These are phyloP conservation scores for Cyclargus thomasi DNA, from an alignment of 1,140 invertebrate species.

Conservation along the genomic window DNA sequence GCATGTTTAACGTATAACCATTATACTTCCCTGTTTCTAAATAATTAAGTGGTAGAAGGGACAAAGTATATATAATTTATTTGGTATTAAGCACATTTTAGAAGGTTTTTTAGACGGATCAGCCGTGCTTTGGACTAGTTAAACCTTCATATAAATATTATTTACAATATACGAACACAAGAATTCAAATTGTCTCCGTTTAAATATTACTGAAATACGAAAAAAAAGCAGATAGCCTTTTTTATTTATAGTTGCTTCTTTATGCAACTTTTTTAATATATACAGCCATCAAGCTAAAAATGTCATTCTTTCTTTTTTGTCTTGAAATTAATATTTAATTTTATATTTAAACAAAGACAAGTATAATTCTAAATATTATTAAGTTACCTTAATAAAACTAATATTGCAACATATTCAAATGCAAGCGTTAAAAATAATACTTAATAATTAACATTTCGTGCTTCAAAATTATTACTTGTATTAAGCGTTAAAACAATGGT, in stretches of 20 bases:
- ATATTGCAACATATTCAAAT: constrained; percentile 19
- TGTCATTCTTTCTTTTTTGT: too few relatives aligned
- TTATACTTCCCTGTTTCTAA: not conserved
- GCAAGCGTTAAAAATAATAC: constrained; percentile 21
- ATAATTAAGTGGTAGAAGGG: constrained; percentile 10
- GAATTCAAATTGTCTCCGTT: not conserved
- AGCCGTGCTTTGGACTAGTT: constrained; percentile 25
- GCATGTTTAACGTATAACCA: not conserved
- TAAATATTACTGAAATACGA: too few relatives aligned
- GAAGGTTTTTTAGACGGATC: constrained; percentile 13
- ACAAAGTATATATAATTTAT: constrained; percentile 20
- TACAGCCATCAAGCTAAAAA: too few relatives aligned
- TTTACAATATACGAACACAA: not conserved
- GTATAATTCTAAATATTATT: constrained; percentile 7
- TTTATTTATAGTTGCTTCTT: not conserved
- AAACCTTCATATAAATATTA: constrained; percentile 15
- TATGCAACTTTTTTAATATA: not conserved
- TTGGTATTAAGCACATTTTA: constrained; percentile 17
- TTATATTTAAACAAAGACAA: constrained; percentile 7
- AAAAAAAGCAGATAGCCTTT: not conserved
- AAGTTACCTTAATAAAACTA: constrained; percentile 15
- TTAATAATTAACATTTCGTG: constrained; percentile 22
- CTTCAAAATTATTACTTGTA: constrained; percentile 18
- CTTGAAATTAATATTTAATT: too few relatives aligned
- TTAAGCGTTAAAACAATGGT: constrained; percentile 25